Evolutionary conservation across 2,888 invertebrate species (phyloP).

Genomic region (Drosophila algonquin): DNA sequence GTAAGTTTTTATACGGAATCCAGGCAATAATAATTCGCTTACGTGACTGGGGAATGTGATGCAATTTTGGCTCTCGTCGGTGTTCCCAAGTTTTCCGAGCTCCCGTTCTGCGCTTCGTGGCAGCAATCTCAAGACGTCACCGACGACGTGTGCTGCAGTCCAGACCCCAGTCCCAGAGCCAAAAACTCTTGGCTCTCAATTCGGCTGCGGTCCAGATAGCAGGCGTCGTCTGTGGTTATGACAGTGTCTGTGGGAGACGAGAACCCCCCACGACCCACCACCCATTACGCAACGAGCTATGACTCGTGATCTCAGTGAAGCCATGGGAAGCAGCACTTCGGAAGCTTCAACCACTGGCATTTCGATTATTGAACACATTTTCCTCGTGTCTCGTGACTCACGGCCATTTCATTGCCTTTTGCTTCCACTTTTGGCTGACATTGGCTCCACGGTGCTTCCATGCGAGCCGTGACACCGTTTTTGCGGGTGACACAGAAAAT

Average conservation of each 20-base stretch:
- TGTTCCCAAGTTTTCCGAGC: conserved; percentile 15
- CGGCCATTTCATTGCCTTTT: neutral
- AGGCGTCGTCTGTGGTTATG: conserved; percentile 61
- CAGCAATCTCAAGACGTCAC: conserved; percentile 68
- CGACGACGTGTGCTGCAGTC: conserved; percentile 52
- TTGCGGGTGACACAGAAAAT: conserved; percentile 35
- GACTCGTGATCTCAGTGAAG: conserved; percentile 1
- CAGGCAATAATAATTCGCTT: conserved; percentile 59
- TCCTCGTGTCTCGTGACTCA: neutral
- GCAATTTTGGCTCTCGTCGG: conserved; percentile 54
- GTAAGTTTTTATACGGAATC: conserved; percentile 70
- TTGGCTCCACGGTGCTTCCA: conserved; percentile 66
- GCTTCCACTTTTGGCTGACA: neutral
- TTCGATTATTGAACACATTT: neutral
- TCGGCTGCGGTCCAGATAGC: conserved; percentile 70
- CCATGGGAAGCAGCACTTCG: conserved; percentile 7
- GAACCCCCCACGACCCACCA: neutral
- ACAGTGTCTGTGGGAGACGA: conserved; percentile 35
- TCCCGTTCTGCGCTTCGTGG: conserved; percentile 26
- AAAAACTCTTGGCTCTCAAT: conserved; percentile 48
- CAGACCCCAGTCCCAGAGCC: conserved; percentile 21
- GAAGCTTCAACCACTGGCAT: conserved; percentile 2
- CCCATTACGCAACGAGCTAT: conserved; percentile 33
- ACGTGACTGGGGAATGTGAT: conserved; percentile 69
- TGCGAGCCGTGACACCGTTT: conserved; percentile 56